Base-by-base conservation (phyloP, 2,797 vertebrate species). In the Poeciliopsis gracilis region DNA sequence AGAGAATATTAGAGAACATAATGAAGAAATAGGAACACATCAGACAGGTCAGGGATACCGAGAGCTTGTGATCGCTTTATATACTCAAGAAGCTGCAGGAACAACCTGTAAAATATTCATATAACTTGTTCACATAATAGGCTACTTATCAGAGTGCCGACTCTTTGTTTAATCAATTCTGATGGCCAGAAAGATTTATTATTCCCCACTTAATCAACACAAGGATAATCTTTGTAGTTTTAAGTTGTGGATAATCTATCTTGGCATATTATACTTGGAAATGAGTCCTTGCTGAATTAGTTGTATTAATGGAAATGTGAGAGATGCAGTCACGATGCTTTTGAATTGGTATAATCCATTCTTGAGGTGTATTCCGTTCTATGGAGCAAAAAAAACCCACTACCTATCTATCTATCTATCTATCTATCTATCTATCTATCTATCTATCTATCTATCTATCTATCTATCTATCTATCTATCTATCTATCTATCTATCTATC, bases 261-360 rank as follows among this genome's bases (percentile, higher is more conserved):
- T 79, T 89, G 86, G 86, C 81, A 85, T 83, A 49, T 82, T 80
- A 59, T 88, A 83, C 86, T 83, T 85, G 63, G 76, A 84, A 80
- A 51, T 61, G 75, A 28, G 36, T 84, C 81, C 70, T 77, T 72
- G 72, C 16, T 23, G 4, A 89, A 88, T 69, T 77, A 61, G 87
- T 81, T 77, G 63, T 25, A 75, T 75, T 81, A 83, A 83, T 88
- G 66, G 41, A 76, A 79, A 88, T 87, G 67, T 87, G 81, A 86
- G 76, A 87, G 84, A 41, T 72, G 59, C 78, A 61, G 53, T 80
- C 72, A 49, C 3, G 1, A 63, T 81, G 67, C 76, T 73, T 74
- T 36, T 71, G 67, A 88, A 67, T 38, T 55, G 53, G 53, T 55
- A 55, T 55, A 2, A 67, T 67, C 33, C 20, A 10, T 66, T 66